phyloP scores from a whole-genome alignment of 2,113 vertebrate genomes.

The Athene cunicularia region DNA sequence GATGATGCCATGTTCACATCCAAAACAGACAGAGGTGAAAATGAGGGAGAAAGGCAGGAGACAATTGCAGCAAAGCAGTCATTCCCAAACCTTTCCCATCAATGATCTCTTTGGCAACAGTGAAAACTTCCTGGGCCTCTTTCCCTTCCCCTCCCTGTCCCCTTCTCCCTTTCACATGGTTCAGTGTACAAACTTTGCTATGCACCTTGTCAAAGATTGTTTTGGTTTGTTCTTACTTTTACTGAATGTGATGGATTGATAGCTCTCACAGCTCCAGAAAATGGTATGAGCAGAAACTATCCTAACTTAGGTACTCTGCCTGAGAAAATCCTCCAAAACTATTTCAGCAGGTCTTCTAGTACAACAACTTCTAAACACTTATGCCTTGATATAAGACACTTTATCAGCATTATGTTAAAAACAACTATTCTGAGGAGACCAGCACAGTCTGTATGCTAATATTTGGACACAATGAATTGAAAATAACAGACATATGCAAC shows the following conservation, averaged over 20 bases:
- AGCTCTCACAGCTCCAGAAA: not conserved
- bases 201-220: not conserved
- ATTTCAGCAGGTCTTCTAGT: not conserved
- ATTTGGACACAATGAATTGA: not conserved
- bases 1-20: not conserved
- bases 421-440: not conserved
- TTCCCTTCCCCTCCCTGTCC: not conserved
- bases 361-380: not conserved
- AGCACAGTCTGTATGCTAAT: not conserved
- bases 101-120: not conserved
- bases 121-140: not conserved
- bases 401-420: not conserved
- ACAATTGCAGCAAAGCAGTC: not conserved
- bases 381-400: not conserved
- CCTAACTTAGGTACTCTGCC: not conserved
- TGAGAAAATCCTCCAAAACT: not conserved
- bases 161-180: not conserved
- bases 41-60: not conserved
- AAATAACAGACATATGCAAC: not conserved
- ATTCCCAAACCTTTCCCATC: not conserved
- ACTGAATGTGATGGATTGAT: rapidly evolving
- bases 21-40: not conserved
- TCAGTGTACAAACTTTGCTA: not conserved
- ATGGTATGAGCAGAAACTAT: not conserved
- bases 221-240: not conserved